Evolutionary conservation across 1,140 invertebrate species (phyloP).

Genomic region (Aphelenchoides avenae): DNA sequence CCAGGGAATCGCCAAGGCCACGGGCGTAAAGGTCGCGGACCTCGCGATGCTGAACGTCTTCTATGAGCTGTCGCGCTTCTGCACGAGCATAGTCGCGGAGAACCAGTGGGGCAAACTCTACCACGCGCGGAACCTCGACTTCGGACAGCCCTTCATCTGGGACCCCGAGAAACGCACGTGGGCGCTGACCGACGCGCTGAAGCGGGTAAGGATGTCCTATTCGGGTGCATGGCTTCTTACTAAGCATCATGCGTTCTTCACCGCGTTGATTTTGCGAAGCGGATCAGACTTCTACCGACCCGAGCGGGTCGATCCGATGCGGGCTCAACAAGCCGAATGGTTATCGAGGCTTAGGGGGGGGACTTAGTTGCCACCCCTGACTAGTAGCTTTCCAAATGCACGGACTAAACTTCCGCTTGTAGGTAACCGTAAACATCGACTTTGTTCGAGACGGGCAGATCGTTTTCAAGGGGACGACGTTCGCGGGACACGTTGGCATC

Average conservation of each 20-base stretch:
- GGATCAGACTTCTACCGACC: too few relatives aligned
- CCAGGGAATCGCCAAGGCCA: constrained; percentile 19
- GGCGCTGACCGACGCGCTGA: constrained; percentile 40
- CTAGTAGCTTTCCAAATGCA: not conserved
- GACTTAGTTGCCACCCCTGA: too few relatives aligned
- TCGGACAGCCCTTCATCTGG: constrained; percentile 66
- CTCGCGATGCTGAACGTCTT: constrained; percentile 28
- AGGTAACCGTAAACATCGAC: constrained; percentile 63
- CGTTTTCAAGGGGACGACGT: constrained; percentile 65
- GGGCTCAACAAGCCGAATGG: too few relatives aligned
- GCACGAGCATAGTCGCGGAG: constrained; percentile 66
- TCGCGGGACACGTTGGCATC: constrained; percentile 66
- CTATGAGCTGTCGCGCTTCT: constrained; percentile 66
- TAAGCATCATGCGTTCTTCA: too few relatives aligned
- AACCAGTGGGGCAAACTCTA: constrained; percentile 58
- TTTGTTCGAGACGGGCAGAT: constrained; percentile 64
- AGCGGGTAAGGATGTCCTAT: constrained; percentile 8
- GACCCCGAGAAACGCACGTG: constrained; percentile 60
- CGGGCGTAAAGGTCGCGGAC: constrained; percentile 16
- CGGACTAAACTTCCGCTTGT: constrained; percentile 51
- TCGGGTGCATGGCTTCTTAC: too few relatives aligned
- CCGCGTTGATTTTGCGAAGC: too few relatives aligned
- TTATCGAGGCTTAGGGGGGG: too few relatives aligned
- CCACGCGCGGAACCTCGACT: constrained; percentile 67
- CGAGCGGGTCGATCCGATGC: too few relatives aligned